These are phyloP conservation scores for Sussaba pulchella DNA, from an alignment of 2,888 invertebrate species.

Conservation along the genomic window DNA sequence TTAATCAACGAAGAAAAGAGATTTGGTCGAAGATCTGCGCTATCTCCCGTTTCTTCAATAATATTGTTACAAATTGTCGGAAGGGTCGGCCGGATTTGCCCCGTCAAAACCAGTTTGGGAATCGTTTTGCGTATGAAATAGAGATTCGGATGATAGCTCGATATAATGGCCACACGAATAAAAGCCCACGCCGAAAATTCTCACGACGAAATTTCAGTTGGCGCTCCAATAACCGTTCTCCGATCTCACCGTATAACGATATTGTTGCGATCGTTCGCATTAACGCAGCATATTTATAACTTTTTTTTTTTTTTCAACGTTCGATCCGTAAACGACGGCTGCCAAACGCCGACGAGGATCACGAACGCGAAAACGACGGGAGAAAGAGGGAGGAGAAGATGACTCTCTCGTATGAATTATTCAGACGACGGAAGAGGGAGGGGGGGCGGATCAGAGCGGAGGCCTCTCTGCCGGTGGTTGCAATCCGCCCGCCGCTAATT, in stretches of 20 bases:
- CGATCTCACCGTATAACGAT: slow-evolving; percentile 53
- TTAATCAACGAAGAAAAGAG: slow-evolving; percentile 25
- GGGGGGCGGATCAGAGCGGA: slow-evolving; percentile 31
- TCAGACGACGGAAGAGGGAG: slow-evolving; percentile 68
- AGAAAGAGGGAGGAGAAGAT: slow-evolving; percentile 26
- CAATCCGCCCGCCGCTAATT: slow-evolving; percentile 68
- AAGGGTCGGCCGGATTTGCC: slow-evolving; percentile 36
- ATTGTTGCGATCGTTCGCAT: slow-evolving; percentile 63
- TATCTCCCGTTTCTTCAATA: slow-evolving; percentile 31
- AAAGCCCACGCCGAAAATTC: slow-evolving; percentile 38
- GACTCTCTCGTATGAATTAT: slow-evolving; percentile 75
- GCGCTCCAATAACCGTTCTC: slow-evolving; percentile 38
- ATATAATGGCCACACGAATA: slow-evolving; percentile 47
- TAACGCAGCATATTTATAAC: slow-evolving; percentile 67
- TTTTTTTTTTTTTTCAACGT: slow-evolving; percentile 47
- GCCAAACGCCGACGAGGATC: background rate
- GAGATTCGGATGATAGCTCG: slow-evolving; percentile 59
- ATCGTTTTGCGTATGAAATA: slow-evolving; percentile 54
- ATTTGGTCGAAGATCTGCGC: background rate
- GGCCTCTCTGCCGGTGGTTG: slow-evolving; percentile 30
- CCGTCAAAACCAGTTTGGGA: slow-evolving; percentile 56
- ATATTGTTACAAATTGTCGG: slow-evolving; percentile 18
- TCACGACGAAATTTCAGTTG: slow-evolving; percentile 18
- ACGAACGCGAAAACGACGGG: slow-evolving; percentile 8
- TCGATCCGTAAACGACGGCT: slow-evolving; percentile 22